Base-by-base conservation (phyloP, 1,140 invertebrate species). In the Drosophila ironensis region DNA sequence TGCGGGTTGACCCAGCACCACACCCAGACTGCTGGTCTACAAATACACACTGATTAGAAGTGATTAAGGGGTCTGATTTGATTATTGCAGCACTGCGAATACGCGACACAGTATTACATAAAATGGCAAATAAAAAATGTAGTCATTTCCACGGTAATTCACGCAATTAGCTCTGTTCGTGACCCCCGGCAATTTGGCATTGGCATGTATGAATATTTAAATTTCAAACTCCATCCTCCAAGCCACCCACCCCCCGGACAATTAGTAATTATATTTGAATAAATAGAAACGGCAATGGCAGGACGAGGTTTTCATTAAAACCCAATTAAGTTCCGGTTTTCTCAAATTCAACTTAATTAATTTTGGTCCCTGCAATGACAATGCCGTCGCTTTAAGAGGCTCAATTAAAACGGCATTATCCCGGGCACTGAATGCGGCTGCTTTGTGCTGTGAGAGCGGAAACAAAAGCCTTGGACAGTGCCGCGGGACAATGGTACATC, bases 381-480 rank as follows among this genome's bases (percentile, higher is more conserved):
- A 72, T 48, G 50, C n/a, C n/a, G n/a, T 30, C 56, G 44, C 69
- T 63, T 46, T 77, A 80, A 67, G 56, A 51, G 46, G 41, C 51
- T 46, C 78, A 81, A 81, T 81, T 81, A 81, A 81, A 76, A 59
- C 28, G 46, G 68, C 48, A 71, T 78, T 78, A 70, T 70, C 66
- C 53, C 70, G n/a, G 50, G 19, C 53, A 63, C 28, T 47, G 61
- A 40, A 63, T 42, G 46, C 66, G 38, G 60, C 45, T 38, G n/a
- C 6, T 16, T 2, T 0, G 14, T 1, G 6, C 7, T 16, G 33
- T 4, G 33, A 2, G 9, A 20, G 16, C 3, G 8, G n/a, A 19
- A 28, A 40, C 33, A 46, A 68, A 54, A 19, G 57, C 33, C 12
- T 24, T 19, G 57, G 40, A 64, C 60, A 64, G 63, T 64, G 56